Conservation (phyloP, 2,888 invertebrate species). For the Mongoloraphidia duomilia region DNA sequence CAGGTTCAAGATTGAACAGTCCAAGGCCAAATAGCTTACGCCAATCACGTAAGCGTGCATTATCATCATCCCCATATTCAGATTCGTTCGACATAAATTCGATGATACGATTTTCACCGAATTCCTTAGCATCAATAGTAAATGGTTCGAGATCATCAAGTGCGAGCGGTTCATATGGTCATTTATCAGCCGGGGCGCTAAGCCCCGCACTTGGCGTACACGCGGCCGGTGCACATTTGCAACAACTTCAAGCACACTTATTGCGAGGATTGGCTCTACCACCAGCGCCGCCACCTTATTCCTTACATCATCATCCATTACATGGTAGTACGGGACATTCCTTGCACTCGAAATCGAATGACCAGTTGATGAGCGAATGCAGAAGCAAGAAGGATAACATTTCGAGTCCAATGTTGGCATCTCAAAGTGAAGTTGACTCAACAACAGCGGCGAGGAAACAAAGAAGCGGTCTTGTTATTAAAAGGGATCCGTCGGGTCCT, state of each 20-base stretch:
- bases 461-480: constrained; percentile 17
- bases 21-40: constrained; percentile 35
- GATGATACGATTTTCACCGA: constrained; percentile 89
- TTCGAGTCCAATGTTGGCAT: constrained; percentile 13
- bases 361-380: neutral
- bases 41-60: constrained; percentile 70
- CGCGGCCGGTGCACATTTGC: constrained; percentile 48
- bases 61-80: constrained; percentile 89
- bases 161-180: constrained; percentile 91
- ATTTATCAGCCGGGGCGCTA: constrained; percentile 86
- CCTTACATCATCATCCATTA: constrained; percentile 29
- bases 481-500: constrained; percentile 24
- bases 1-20: constrained; percentile 53
- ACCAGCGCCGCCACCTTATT: constrained; percentile 30
- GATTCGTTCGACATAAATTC: constrained; percentile 92
- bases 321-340: constrained; percentile 15
- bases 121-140: constrained; percentile 68
- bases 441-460: constrained; percentile 18
- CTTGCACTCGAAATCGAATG: constrained; percentile 4
- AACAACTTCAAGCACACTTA: constrained; percentile 68
- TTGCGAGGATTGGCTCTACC: constrained; percentile 44
- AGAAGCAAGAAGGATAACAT: constrained; percentile 3
- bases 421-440: constrained; percentile 4
- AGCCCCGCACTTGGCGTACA: constrained; percentile 67
- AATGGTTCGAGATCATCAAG: constrained; percentile 77